A percentile compares a stretch with the other conserved stretches of the same genome.
These are phyloP conservation scores for Ptyas mucosa DNA, from an alignment of 2,113 vertebrate genomes.

Conservation along the genomic window DNA sequence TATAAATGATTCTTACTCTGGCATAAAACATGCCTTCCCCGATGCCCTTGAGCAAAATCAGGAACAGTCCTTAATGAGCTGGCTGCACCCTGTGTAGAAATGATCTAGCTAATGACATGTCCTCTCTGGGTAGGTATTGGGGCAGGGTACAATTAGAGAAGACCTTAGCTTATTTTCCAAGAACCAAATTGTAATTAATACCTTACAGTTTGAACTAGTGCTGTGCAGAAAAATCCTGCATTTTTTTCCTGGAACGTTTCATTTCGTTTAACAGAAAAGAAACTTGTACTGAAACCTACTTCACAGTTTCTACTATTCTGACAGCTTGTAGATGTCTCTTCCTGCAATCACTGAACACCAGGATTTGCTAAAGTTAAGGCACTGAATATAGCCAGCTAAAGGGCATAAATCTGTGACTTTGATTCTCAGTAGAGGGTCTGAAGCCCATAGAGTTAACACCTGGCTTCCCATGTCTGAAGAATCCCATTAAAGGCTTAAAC, in stretches of 20 bases:
- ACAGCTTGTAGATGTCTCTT: not conserved
- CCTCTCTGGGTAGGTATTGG: not conserved
- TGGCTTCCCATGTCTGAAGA: not conserved
- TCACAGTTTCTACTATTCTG: not conserved
- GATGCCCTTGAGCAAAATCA: conserved; percentile 8
- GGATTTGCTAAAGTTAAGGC: not conserved
- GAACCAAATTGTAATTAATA: not conserved
- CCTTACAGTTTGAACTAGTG: not conserved
- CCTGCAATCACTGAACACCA: not conserved
- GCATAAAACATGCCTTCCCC: conserved; percentile 12
- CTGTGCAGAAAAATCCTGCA: not conserved
- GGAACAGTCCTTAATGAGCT: conserved; percentile 28
- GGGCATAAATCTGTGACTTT: not conserved
- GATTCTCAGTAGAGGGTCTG: not conserved
- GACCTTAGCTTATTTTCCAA: not conserved
- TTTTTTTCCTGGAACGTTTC: not conserved
- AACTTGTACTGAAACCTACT: not conserved
- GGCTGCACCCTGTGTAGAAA: not conserved
- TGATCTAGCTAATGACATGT: not conserved
- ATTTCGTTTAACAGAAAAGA: not conserved
- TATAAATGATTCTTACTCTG: conserved; percentile 23
- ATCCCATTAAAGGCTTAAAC: not conserved
- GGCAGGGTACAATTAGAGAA: not conserved
- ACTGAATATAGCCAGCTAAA: not conserved
- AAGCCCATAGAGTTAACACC: not conserved